Conservation (phyloP, 92 coral and sea anemone species). For the Zoanthus sansibaricus region DNA sequence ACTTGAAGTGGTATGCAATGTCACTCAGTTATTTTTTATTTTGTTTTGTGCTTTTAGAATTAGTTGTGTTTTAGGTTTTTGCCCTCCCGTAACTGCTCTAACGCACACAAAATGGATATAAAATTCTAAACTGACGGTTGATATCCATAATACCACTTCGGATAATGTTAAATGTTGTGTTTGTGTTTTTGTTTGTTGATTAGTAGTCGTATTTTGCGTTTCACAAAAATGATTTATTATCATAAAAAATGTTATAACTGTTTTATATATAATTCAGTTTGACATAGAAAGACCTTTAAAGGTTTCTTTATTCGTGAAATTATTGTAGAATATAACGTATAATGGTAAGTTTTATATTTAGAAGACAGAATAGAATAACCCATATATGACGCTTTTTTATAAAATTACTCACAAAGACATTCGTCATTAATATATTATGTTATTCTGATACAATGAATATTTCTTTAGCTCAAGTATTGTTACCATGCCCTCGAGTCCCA, state of each 20-base stretch:
- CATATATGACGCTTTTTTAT: not conserved
- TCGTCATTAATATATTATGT: not conserved
- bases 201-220: too few relatives aligned
- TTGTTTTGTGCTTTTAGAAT: not conserved
- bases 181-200: too few relatives aligned
- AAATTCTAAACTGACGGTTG: too few relatives aligned
- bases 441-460: not conserved
- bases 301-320: not conserved
- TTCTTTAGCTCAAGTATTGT: not conserved
- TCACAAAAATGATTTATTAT: too few relatives aligned
- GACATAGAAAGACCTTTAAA: not conserved
- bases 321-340: not conserved
- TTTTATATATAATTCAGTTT: not conserved
- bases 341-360: not conserved
- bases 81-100: too few relatives aligned
- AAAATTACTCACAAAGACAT: not conserved
- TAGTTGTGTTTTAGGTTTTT: not conserved
- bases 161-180: too few relatives aligned
- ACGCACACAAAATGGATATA: too few relatives aligned
- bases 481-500: not conserved
- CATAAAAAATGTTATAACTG: not conserved
- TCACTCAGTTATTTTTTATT: not conserved
- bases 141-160: too few relatives aligned
- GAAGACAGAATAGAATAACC: not conserved
- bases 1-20: not conserved